Evolutionary conservation across 2,113 vertebrate genomes (phyloP).

Genomic region (Etheostoma cragini): DNA sequence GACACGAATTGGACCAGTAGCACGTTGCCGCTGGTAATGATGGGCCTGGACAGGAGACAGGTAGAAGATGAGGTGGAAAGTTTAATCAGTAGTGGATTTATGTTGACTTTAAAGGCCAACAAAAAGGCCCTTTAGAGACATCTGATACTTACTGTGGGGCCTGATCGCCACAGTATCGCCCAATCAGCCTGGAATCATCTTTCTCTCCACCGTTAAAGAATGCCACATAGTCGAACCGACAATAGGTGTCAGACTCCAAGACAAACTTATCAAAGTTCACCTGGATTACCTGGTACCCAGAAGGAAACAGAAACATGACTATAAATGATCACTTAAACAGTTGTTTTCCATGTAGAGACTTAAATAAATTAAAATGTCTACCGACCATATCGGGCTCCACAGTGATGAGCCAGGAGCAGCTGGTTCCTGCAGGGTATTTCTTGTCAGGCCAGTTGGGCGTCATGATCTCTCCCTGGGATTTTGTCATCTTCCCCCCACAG

Average conservation of each 20-base stretch:
- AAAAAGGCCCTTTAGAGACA: not conserved
- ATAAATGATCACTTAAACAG: not conserved
- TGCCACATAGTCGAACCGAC: constrained; percentile 92
- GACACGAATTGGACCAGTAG: constrained; percentile 94
- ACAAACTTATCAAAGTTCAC: constrained; percentile 91
- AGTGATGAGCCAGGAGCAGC: constrained; percentile 92
- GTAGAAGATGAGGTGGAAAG: constrained; percentile 39
- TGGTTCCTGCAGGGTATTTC: constrained; percentile 90
- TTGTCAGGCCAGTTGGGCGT: constrained; percentile 93
- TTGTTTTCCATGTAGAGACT: not conserved
- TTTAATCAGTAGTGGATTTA: constrained; percentile 5
- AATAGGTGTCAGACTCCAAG: constrained; percentile 88
- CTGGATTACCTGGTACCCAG: constrained; percentile 83
- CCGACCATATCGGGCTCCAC: constrained; percentile 87
- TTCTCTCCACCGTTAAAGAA: constrained; percentile 89
- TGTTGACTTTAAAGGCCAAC: not conserved
- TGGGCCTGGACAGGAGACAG: constrained; percentile 67
- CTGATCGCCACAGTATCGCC: constrained; percentile 89
- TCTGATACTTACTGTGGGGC: constrained; percentile 84
- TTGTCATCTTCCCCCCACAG: constrained; percentile 86
- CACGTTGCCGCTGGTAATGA: constrained; percentile 85
- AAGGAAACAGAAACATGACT: constrained; percentile 25
- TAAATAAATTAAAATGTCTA: not conserved
- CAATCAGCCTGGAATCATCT: constrained; percentile 86
- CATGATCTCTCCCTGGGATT: constrained; percentile 86